These are phyloP conservation scores for Drosophila nebulosa DNA, from an alignment of 1,140 invertebrate genomes.

Conservation along the genomic window DNA sequence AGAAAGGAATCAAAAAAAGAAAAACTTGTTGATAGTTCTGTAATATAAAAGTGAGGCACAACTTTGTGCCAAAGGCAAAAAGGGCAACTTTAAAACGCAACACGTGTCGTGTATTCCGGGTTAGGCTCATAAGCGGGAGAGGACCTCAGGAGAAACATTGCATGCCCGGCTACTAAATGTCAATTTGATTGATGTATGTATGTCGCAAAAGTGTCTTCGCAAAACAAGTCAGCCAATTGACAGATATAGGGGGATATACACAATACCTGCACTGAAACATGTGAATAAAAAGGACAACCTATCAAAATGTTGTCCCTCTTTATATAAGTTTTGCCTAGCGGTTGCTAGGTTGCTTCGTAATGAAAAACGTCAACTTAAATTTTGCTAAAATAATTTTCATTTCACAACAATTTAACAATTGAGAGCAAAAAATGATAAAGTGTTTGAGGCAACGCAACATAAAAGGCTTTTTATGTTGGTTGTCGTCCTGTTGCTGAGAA, in stretches of 20 bases:
- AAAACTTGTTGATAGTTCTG: slow-evolving; percentile 64
- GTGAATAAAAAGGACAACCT: background rate
- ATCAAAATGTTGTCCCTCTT: slow-evolving; percentile 9
- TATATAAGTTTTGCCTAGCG: background rate
- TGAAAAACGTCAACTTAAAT: slow-evolving; percentile 30
- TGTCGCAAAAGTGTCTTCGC: slow-evolving; percentile 50
- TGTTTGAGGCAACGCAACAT: background rate
- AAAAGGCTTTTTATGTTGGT: slow-evolving; percentile 37
- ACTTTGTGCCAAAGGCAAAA: background rate
- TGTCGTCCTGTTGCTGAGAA: background rate
- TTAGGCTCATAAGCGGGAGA: background rate
- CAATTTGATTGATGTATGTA: slow-evolving; percentile 73
- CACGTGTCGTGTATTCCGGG: slow-evolving; percentile 38
- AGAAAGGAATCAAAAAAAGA: slow-evolving; percentile 9
- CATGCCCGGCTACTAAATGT: slow-evolving; percentile 53
- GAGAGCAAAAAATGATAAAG: background rate
- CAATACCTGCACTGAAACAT: slow-evolving; percentile 1
- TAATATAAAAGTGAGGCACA: slow-evolving; percentile 2
- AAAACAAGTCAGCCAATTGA: slow-evolving; percentile 38
- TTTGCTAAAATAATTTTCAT: slow-evolving; percentile 14
- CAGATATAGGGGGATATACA: background rate
- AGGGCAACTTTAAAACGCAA: slow-evolving; percentile 61
- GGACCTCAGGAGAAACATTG: slow-evolving; percentile 1
- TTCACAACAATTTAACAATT: slow-evolving; percentile 4
- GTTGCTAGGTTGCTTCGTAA: slow-evolving; percentile 11